Base-by-base conservation (phyloP, 92 coral and sea anemone genomes). In the Siderastrea radians region DNA sequence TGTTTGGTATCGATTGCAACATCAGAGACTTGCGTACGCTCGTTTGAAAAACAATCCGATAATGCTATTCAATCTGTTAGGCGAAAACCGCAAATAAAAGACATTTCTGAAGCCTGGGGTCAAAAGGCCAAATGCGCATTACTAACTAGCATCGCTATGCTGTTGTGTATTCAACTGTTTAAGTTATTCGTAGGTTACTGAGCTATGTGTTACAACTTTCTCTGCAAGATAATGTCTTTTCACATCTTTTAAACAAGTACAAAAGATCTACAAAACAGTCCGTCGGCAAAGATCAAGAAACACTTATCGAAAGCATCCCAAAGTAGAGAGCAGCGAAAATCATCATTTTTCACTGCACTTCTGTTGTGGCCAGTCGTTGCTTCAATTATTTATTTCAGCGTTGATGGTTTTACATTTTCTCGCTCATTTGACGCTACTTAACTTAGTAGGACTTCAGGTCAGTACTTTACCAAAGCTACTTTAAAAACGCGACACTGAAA, bases 61-160 rank as follows among this genome's bases (percentile, higher is more conserved):
- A 83, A 72, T 17, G 80, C n/a, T 74, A 57, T 84, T 60, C 73
- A 84, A 60, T 49, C 60, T 53, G 87, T 84, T 81, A 74, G n/a
- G 14, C 10, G 38, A 5, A 19, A 74, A 60, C 59, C 87, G 64
- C 80, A 66, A 60, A 38, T 50, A 84, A 54, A 38, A 53, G 80
- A 64, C 73, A 60, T 65, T 74, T 51, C 72, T 63, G 48, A 54
- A 74, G 80, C 71, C 43, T 26, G 62, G 47, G 87, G 80, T 63
- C 72, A 73, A 72, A 73, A 74, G 87, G 87, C 80, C 80, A 44
- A 67, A 81, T 63, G 8, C 72, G 47, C 72, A 74, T 84, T 49
- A 15, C 44, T 74, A 50, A 15, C 62, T 49, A 46, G 57, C 66
- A 11, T 82, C 50, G 67, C 70, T 49, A 13, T 59, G 67, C 10